These are phyloP conservation scores for Cryptus viduatorius DNA, from an alignment of 2,888 invertebrate genomes.

Conservation along the genomic window DNA sequence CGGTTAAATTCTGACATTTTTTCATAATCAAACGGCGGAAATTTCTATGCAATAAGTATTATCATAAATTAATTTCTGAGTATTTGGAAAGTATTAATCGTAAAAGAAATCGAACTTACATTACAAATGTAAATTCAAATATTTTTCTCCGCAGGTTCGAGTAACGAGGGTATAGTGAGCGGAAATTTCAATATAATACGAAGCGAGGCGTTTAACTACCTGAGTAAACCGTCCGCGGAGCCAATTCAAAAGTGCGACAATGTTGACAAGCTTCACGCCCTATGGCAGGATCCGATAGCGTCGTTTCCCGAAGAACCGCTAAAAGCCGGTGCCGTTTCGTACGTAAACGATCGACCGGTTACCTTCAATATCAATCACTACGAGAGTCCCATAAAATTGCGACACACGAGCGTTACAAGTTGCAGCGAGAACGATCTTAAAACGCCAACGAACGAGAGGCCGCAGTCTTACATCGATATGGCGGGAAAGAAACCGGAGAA, in stretches of 20 bases:
- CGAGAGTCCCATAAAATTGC: constrained; percentile 81
- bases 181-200: constrained; percentile 69
- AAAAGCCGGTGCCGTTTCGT: constrained; percentile 70
- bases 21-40: too few relatives aligned
- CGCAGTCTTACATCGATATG: constrained; percentile 83
- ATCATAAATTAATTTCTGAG: too few relatives aligned
- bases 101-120: too few relatives aligned
- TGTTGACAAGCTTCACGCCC: constrained; percentile 80
- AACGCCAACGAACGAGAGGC: constrained; percentile 75
- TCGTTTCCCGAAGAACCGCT: constrained; percentile 73
- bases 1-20: too few relatives aligned
- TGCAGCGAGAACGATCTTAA: constrained; percentile 80
- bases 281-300: constrained; percentile 79
- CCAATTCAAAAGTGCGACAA: constrained; percentile 81
- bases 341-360: constrained; percentile 78
- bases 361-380: constrained; percentile 76
- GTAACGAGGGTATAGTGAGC: constrained; percentile 70
- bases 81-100: too few relatives aligned
- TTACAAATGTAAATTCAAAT: too few relatives aligned
- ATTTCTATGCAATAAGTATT: too few relatives aligned
- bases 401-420: constrained; percentile 78
- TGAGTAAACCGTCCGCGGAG: constrained; percentile 79
- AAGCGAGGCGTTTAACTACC: constrained; percentile 82
- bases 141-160: constrained; percentile 63
- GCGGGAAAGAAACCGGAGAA: constrained; percentile 74